A percentile compares a stretch with the other conserved stretches of the same genome.
Conservation (phyloP, 2,797 vertebrate genomes). For the Oryzias dopingdopingensis region DNA sequence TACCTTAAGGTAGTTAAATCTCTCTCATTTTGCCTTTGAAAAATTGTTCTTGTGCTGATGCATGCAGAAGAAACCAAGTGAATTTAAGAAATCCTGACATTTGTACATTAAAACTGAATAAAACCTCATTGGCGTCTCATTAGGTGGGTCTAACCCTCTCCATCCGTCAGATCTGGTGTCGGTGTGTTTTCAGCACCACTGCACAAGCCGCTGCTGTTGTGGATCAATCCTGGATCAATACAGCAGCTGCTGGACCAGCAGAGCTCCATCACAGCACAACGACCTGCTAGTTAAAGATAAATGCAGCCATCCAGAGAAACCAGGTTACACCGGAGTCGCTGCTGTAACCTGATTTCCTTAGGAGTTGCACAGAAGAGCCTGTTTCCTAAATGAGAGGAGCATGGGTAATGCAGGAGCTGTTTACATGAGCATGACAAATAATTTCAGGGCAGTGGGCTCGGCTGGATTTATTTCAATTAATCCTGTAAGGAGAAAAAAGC, state of each 20-base stretch:
- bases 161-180: conserved; percentile 3
- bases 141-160: neutral
- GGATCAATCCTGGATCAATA: conserved; percentile 54
- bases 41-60: no score
- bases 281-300: conserved; percentile 39
- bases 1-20: no score
- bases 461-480: no score
- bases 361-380: neutral
- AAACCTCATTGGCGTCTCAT: no score
- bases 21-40: no score
- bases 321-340: conserved; percentile 1
- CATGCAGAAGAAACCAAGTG: no score
- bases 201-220: conserved; percentile 24
- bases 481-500: no score
- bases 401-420: neutral
- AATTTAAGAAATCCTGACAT: no score
- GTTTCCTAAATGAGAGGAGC: neutral
- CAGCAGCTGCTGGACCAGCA: conserved; percentile 48
- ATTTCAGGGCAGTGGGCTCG: no score
- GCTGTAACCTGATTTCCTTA: conserved; percentile 6
- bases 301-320: conserved; percentile 8
- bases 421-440: neutral
- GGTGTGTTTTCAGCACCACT: conserved; percentile 5
- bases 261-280: conserved; percentile 34
- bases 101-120: no score